Evolutionary conservation across 2,113 vertebrate species (phyloP).

Genomic region (Nibea coibor): DNA sequence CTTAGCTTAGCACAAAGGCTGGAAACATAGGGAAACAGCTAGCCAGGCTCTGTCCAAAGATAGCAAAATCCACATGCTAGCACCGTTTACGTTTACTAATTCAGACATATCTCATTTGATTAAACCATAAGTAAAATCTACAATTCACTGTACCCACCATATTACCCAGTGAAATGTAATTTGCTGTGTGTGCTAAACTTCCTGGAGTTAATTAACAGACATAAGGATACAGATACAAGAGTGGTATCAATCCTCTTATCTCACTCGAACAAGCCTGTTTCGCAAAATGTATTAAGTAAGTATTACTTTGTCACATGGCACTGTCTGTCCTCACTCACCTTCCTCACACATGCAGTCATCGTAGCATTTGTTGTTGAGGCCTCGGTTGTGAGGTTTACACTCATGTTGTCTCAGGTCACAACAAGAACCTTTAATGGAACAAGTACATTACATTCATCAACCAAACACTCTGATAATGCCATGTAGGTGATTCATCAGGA

Average conservation of each 20-base stretch:
- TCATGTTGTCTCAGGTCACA: slow-evolving; percentile 94
- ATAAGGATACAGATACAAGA: neutral
- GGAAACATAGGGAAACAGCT: neutral
- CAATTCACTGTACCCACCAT: neutral
- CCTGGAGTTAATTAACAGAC: no score
- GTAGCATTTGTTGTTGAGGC: slow-evolving; percentile 98
- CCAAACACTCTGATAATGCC: no score
- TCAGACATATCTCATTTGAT: neutral
- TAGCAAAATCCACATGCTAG: no score
- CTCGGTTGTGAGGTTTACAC: slow-evolving; percentile 93
- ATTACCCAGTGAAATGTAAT: no score
- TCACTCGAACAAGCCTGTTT: neutral
- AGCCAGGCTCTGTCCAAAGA: neutral
- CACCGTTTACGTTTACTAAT: no score
- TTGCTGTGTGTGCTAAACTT: no score
- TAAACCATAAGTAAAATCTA: neutral
- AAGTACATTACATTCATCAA: neutral
- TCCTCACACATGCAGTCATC: slow-evolving; percentile 98
- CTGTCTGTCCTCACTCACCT: slow-evolving; percentile 82
- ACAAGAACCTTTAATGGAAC: slow-evolving; percentile 88
- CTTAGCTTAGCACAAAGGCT: neutral
- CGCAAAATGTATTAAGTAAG: neutral
- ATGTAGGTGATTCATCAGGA: neutral
- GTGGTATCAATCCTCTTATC: neutral
- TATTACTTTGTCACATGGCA: neutral